These are phyloP conservation scores for Stegophylla sp. DNA, from an alignment of 2,888 invertebrate species.

Conservation along the genomic window DNA sequence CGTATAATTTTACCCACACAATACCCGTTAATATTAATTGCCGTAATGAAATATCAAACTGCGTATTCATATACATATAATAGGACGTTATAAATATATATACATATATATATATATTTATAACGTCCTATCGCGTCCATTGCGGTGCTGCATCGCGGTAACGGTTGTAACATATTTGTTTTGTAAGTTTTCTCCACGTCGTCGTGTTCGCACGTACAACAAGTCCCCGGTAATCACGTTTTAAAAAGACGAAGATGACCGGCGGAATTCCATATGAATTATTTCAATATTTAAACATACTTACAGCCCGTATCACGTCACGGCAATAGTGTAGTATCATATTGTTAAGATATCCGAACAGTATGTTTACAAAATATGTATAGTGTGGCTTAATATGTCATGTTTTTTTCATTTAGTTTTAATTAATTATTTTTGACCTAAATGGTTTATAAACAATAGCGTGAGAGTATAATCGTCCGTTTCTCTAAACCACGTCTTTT, in stretches of 20 bases:
- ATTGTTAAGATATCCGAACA: background rate
- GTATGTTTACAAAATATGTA: background rate
- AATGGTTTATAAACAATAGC: background rate
- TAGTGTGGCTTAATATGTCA: no score
- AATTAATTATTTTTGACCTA: background rate
- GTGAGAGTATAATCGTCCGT: background rate
- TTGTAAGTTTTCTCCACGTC: background rate
- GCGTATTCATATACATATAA: no score
- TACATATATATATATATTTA: no score
- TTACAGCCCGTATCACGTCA: no score
- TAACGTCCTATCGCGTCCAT: background rate
- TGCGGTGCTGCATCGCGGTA: background rate
- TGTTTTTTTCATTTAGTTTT: background rate
- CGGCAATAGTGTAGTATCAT: no score
- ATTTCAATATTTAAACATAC: no score
- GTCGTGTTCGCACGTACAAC: no score
- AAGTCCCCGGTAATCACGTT: background rate
- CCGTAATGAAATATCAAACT: background rate
- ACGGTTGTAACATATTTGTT: background rate
- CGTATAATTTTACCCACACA: constrained; percentile 1
- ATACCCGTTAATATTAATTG: background rate
- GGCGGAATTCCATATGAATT: no score
- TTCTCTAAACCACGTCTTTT: background rate
- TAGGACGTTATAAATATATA: no score
- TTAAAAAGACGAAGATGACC: background rate